These are phyloP conservation scores for Turritopsis rubra DNA, from an alignment of 30 jellyfish, hydroid and myxozoan genomes.

Conservation along the genomic window DNA sequence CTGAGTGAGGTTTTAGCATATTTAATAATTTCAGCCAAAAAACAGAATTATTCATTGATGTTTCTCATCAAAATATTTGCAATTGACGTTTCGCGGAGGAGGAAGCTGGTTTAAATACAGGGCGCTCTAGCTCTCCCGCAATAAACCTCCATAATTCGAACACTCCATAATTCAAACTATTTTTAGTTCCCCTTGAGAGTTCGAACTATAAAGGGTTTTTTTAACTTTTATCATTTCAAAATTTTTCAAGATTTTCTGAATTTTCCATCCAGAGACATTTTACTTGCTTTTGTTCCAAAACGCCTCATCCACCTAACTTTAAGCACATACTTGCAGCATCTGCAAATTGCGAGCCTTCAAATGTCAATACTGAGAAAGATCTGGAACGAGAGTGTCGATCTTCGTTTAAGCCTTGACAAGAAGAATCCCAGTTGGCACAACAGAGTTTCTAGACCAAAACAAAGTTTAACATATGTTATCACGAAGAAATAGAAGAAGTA, in stretches of 20 bases:
- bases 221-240: too few relatives aligned
- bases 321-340: background rate
- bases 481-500: background rate
- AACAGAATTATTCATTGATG: too few relatives aligned
- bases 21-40: too few relatives aligned
- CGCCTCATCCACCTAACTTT: background rate
- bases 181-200: too few relatives aligned
- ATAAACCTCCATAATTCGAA: too few relatives aligned
- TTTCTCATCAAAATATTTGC: too few relatives aligned
- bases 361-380: background rate
- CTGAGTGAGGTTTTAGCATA: too few relatives aligned
- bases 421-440: background rate
- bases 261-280: background rate
- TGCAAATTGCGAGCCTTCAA: conserved; percentile 7
- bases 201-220: too few relatives aligned
- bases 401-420: background rate
- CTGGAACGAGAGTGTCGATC: background rate
- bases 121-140: too few relatives aligned
- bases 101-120: too few relatives aligned
- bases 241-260: background rate
- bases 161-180: too few relatives aligned
- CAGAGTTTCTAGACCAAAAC: background rate
- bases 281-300: background rate
- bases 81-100: too few relatives aligned
- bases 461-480: background rate